Conservation (phyloP, 2,113 vertebrate species). For the Acinonyx jubatus region DNA sequence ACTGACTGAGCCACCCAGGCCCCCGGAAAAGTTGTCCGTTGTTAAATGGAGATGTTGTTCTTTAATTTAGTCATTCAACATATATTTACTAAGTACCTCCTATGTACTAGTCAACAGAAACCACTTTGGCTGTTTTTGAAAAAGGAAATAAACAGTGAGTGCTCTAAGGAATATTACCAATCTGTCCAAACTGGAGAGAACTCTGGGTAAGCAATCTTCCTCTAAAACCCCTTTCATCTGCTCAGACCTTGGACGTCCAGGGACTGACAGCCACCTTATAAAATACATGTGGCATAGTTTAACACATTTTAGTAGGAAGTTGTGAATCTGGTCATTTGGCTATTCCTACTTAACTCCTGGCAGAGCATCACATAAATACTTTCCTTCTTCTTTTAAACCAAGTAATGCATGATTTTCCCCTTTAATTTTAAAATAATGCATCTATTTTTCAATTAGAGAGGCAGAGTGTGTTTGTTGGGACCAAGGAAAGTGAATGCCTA, state of each 20-base stretch:
- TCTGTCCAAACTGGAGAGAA: not conserved
- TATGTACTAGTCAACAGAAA: slow-evolving; percentile 8
- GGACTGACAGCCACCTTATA: not conserved
- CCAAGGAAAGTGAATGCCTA: not conserved
- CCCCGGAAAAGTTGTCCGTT: not conserved
- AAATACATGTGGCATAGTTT: slow-evolving; percentile 15
- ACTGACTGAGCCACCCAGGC: too few species aligned
- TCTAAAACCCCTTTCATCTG: not conserved
- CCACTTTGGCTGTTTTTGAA: not conserved
- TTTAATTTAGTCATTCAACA: not conserved
- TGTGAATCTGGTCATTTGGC: slow-evolving; percentile 58
- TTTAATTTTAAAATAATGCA: slow-evolving; percentile 31
- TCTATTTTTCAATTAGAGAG: slow-evolving; percentile 64
- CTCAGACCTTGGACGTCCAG: not conserved
- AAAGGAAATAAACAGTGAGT: not conserved
- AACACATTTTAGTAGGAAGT: slow-evolving; percentile 47
- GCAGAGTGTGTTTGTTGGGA: slow-evolving; percentile 12
- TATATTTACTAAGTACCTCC: not conserved
- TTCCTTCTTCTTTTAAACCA: slow-evolving; percentile 49
- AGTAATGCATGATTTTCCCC: slow-evolving; percentile 47
- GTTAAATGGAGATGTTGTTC: not conserved
- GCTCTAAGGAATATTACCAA: not conserved
- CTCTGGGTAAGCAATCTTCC: not conserved
- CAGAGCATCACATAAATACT: slow-evolving; percentile 59
- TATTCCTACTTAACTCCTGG: slow-evolving; percentile 61